Base-by-base conservation (phyloP, 2,113 vertebrate genomes). In the Anser brachyrhynchus region DNA sequence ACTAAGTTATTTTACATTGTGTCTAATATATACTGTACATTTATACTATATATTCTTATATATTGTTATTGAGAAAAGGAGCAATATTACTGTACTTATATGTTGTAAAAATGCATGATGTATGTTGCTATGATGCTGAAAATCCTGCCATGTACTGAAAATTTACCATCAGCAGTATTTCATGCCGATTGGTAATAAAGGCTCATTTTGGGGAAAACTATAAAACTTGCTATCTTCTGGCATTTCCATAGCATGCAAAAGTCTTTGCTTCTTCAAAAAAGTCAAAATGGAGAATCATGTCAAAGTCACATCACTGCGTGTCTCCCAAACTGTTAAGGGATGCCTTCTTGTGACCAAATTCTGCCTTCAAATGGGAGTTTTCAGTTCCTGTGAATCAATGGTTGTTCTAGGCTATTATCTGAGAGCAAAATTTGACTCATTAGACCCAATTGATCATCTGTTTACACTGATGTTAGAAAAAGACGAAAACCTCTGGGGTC, bases 131-230 rank as follows among this genome's bases (percentile, higher is more conserved):
- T 9, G 57, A 76, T 75, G 75, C 65, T 78, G 76, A 65, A 82
- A 73, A 55, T 74, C 84, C 89, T 87, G 81, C 91, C 62, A 83
- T 73, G 69, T 80, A 52, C 77, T 92, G 85, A 79, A 79, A 96
- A 91, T 82, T 93, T 91, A 94, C 84, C 91, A 13, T 58, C 89
- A 52, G 90, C 84, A 35, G 15, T 96, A 87, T 94, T 92, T 92
- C 77, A 80, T 55, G 25, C 74, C 87, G 87, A 89, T 87, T 64
- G 89, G 93, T 95, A 95, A 97, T 96, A 97, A 96, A 96, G 85
- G 92, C 74, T 90, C 72, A 35, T 87, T 92, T 95, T 91, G 91
- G 21, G 4, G 39, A 70, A 93, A 93, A 85, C 67, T 28, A 5
- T 89, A 87, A 89, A 94, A 85, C 84, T 91, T 94, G 28, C 67